Evolutionary conservation across 2,888 invertebrate species (phyloP).

Genomic region (Orgyia antiqua): DNA sequence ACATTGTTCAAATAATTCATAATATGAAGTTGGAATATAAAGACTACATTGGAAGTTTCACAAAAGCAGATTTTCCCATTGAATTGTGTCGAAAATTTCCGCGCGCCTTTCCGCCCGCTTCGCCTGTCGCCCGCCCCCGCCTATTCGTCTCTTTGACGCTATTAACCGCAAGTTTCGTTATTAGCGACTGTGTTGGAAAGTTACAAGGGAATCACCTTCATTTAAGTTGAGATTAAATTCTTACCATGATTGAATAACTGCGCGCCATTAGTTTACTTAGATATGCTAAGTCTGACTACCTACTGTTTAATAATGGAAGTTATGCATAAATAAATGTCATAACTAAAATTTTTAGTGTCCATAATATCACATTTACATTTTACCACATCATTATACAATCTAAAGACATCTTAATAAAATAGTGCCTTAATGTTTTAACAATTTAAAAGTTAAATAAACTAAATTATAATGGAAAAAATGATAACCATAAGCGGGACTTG

Average conservation of each 20-base stretch:
- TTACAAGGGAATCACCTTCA: conserved; percentile 71
- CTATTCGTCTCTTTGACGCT: conserved; percentile 34
- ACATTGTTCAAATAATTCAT: conserved; percentile 28
- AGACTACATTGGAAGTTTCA: conserved; percentile 54
- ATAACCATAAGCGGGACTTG: too few species aligned
- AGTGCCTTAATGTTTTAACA: too few species aligned
- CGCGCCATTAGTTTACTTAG: conserved; percentile 28
- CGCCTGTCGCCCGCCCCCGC: conserved; percentile 13
- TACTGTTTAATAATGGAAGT: too few species aligned
- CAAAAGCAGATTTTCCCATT: conserved; percentile 71
- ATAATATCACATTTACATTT: too few species aligned
- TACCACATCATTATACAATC: too few species aligned
- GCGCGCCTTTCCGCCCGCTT: conserved; percentile 26
- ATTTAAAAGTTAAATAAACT: too few species aligned
- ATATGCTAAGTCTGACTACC: conserved; percentile 4
- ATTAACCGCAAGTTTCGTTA: conserved; percentile 73
- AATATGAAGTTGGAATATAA: conserved; percentile 44
- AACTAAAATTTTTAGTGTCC: too few species aligned
- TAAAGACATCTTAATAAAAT: too few species aligned
- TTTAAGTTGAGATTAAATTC: conserved; percentile 72
- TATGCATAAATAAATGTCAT: too few species aligned
- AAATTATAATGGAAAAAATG: too few species aligned
- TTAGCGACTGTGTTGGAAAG: conserved; percentile 70
- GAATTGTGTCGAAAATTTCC: conserved; percentile 65
- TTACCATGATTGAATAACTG: conserved; percentile 54